A percentile compares a stretch with the other conserved stretches of the same genome.
Conservation (phyloP, 2,113 vertebrate genomes). For the Proteles cristata region DNA sequence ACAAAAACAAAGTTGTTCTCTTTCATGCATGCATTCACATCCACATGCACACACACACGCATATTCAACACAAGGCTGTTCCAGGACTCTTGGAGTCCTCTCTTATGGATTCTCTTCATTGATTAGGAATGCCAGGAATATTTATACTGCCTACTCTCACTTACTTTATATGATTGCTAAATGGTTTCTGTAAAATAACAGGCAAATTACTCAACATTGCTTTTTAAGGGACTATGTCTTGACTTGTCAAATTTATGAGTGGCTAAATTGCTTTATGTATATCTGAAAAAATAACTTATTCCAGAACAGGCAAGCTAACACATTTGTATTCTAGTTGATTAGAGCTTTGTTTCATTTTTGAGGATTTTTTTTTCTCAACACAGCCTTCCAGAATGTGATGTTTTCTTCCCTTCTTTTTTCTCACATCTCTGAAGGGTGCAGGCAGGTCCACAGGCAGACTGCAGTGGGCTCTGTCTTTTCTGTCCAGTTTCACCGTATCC, state of each 20-base stretch:
- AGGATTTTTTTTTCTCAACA: constrained; percentile 22
- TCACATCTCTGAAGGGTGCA: not conserved
- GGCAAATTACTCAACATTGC: constrained; percentile 41
- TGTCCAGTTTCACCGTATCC: not conserved
- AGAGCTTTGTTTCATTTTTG: constrained; percentile 54
- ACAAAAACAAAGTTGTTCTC: not conserved
- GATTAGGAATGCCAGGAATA: not conserved
- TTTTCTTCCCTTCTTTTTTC: not conserved
- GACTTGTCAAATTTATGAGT: constrained; percentile 63
- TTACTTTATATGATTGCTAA: constrained; percentile 35
- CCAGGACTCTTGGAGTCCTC: not conserved
- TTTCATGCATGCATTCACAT: not conserved
- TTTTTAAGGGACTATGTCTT: constrained; percentile 53
- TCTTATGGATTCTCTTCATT: not conserved
- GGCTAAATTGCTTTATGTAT: constrained; percentile 16
- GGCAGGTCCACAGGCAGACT: accelerated
- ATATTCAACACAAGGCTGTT: not conserved
- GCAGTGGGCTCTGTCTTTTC: not conserved
- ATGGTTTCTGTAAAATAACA: constrained; percentile 44
- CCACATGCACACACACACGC: not conserved
- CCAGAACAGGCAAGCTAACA: constrained; percentile 15
- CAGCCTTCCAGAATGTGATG: not conserved
- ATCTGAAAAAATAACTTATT: constrained; percentile 47
- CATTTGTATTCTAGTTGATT: constrained; percentile 46
- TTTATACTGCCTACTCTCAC: not conserved